phyloP scores from a whole-genome alignment of 2,888 invertebrate species.

The Nasonovia ribisnigri region DNA sequence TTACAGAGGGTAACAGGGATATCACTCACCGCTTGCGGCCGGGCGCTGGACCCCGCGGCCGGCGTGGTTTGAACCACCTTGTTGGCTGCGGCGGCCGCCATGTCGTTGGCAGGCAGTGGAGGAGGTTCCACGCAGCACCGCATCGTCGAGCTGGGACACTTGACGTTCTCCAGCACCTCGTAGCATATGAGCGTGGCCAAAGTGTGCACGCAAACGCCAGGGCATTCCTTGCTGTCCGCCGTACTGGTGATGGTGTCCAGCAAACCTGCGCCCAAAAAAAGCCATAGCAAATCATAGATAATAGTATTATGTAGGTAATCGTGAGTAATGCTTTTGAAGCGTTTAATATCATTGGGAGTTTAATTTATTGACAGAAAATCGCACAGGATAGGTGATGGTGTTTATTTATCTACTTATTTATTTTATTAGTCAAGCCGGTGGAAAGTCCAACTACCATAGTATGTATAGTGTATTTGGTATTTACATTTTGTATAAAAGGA shows the following conservation, averaged over 20 bases:
- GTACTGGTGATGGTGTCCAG: constrained; percentile 88
- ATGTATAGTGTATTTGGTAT: no score
- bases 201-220: constrained; percentile 89
- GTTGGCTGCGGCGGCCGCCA: constrained; percentile 66
- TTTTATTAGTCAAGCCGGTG: no score
- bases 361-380: neutral
- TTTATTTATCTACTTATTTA: no score
- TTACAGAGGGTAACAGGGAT: neutral
- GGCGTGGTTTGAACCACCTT: constrained; percentile 68
- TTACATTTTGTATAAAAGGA: no score
- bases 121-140: constrained; percentile 85
- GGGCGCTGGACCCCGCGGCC: constrained; percentile 16
- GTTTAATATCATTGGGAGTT: neutral
- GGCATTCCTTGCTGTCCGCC: constrained; percentile 87
- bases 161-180: constrained; percentile 85
- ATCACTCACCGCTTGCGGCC: constrained; percentile 43
- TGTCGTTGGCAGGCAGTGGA: constrained; percentile 66
- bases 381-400: no score
- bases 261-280: constrained; percentile 75
- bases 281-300: neutral
- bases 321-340: neutral
- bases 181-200: constrained; percentile 88
- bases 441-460: no score
- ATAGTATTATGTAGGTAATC: neutral
- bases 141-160: constrained; percentile 85